Base-by-base conservation (phyloP, 2,888 invertebrate genomes). In the Bombylius discolor region DNA sequence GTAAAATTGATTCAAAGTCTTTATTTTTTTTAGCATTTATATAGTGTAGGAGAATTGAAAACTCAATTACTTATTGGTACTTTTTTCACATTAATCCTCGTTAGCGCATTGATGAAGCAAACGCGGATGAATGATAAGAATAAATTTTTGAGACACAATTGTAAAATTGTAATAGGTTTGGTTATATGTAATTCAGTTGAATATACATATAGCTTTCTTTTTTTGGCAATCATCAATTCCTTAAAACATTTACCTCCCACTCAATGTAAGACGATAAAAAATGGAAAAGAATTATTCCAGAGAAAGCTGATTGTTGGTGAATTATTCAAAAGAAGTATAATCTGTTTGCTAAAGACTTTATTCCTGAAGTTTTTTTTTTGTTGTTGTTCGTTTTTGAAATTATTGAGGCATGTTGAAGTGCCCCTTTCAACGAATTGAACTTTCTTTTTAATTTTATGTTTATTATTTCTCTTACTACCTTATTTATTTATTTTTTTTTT, bases 1-100 rank as follows among this genome's bases (percentile, higher is more conserved):
- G 72, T 71, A 71, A 72, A 72, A 72, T 72, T 72, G 71, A 71
- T 72, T 72, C 70, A 68, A 67, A 70, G 71, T 70, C 70, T 68
- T 67, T 68, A 55, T 39, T 34, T 54, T 53, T 52, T 36, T 42
- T 47, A 54, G 42, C 45, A 55, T 11, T 42, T 36, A 36, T 36
- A 36, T 42, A 42, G 39, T 11, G 39, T 42, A 42, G 8, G 11
- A 42, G 11, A 42, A 42, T 42, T 46, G 50, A 46, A 55, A 55
- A 55, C 55, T 55, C 45, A 49, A 55, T 55, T 55, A n/a, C n/a
- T n/a, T n/a, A 51, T 50, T 55, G 50, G 50, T 55, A 55, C 50
- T 51, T 55, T 46, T 42, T 47, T 31, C 45, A 32, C 49, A 51
- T 55, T 50, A 55, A 55, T 55, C 50, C 47, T 55, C 47, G 49